Evolutionary conservation across 2,888 invertebrate species (phyloP), one percentile per base, ranked within the genome.

Genomic region (Nebria salina): DNA sequence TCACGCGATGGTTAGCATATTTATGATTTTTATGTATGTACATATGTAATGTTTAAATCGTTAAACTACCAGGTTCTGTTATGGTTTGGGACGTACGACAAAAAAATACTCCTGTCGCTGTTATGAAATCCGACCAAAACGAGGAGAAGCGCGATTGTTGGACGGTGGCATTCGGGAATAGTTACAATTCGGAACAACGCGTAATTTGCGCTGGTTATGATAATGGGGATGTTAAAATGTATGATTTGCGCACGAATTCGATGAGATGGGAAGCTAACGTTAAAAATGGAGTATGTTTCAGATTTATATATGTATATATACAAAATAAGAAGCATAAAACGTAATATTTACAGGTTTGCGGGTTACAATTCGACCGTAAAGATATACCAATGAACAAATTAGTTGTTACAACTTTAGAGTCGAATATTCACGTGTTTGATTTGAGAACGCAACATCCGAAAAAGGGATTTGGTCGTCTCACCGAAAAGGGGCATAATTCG

Each of bases 11-110:
- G 98, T 91, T 70, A 70, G 20, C 4, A 66, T 66, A 4, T 66
- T 66, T 66, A 9, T 20, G 0, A 66, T 0, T 11, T 66, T 5
- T 66, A 66, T 2, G 4, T 65, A 65, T 34, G 5, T 34, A 4
- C 5, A 34, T 11, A 54, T 54, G 7, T 1, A 54, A 7, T 54
- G 54, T 54, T 54, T n/a, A 25, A 34, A 13, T 73, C 82, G 20
- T 83, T 95, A 54, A 54, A 70, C 15, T 25, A 3, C 4, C 4
- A 70, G 95, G 95, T 2, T 92, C 93, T 72, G 97, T 98, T 0
- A 98, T 97, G 90, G 94, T 98, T 0, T 98, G 98, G 98, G 98
- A 98, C 88, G 94, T 96, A 0, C 91, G 98, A 0, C 98, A 98
- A 88, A 95, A 95, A 86, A 93, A 94, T 75, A 92, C 92, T 65